A percentile compares a stretch with the other conserved stretches of the same genome.
Conservation (phyloP, 2,888 invertebrate genomes). For the Acleris literana region DNA sequence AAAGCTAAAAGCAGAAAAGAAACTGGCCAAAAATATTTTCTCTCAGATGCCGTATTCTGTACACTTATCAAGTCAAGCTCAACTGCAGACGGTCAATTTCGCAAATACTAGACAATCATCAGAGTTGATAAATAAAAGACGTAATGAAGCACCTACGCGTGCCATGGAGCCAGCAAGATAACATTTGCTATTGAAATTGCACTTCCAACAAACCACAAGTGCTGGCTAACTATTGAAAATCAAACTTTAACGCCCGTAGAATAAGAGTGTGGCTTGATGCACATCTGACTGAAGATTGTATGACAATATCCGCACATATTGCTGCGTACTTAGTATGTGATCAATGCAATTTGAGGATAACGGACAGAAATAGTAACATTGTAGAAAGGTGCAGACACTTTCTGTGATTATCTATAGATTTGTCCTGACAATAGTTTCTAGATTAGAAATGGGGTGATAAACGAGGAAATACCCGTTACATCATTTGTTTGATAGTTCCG, state of each 20-base stretch:
- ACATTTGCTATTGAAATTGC: slow-evolving; percentile 3
- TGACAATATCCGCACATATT: neutral
- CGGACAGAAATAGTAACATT: slow-evolving; percentile 10
- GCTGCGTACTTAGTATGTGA: neutral
- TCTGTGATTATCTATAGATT: slow-evolving; percentile 23
- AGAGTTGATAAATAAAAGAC: slow-evolving; percentile 25
- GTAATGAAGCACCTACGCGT: slow-evolving; percentile 35
- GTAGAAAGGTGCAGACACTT: slow-evolving; percentile 17
- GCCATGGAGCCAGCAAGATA: slow-evolving; percentile 5
- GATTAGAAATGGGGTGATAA: neutral
- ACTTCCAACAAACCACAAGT: neutral
- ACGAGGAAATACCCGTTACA: neutral
- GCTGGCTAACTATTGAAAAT: neutral
- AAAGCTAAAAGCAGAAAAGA: too few species aligned
- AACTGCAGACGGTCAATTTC: slow-evolving; percentile 4
- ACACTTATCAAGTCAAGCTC: neutral
- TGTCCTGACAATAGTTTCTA: slow-evolving; percentile 11
- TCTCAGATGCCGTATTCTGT: too few species aligned
- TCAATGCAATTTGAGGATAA: neutral
- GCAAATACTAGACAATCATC: slow-evolving; percentile 33
- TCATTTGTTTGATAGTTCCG: neutral
- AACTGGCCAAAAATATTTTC: too few species aligned
- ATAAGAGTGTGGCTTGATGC: neutral
- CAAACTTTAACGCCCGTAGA: neutral
- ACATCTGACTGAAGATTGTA: neutral